phyloP scores from a whole-genome alignment of 2,888 invertebrate genomes.

The Uropetala carovei region DNA sequence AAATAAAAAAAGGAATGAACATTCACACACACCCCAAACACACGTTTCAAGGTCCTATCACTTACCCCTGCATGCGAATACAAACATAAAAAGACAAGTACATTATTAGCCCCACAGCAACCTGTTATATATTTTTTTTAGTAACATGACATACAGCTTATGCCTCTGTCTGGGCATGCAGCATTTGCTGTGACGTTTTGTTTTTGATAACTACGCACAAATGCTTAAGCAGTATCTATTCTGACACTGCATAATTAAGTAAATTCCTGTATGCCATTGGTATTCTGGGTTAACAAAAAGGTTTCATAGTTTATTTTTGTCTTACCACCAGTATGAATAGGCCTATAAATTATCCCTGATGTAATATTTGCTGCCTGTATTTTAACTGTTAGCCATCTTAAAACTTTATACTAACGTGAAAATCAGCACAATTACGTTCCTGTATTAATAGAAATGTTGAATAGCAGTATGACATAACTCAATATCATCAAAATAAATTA shows the following conservation, averaged over 20 bases:
- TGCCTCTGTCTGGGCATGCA: constrained; percentile 24
- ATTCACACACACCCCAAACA: constrained; percentile 46
- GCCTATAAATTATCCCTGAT: constrained; percentile 51
- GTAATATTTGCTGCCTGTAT: constrained; percentile 30
- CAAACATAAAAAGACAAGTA: constrained; percentile 60
- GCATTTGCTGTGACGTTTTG: constrained; percentile 23
- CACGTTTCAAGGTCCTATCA: constrained; percentile 50
- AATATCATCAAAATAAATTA: constrained; percentile 45
- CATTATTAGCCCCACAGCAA: constrained; percentile 59
- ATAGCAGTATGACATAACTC: constrained; percentile 33
- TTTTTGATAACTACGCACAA: constrained; percentile 40
- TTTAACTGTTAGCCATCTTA: constrained; percentile 26
- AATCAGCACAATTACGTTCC: constrained; percentile 25
- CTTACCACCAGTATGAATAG: constrained; percentile 35
- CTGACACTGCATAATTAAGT: constrained; percentile 50
- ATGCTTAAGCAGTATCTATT: constrained; percentile 38
- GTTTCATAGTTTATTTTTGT: background rate
- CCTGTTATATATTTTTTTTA: constrained; percentile 51
- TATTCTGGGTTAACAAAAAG: constrained; percentile 10
- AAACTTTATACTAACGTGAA: constrained; percentile 18
- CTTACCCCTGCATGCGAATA: constrained; percentile 54
- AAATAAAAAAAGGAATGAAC: constrained; percentile 43
- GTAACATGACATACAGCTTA: constrained; percentile 33
- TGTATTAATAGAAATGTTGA: constrained; percentile 9
- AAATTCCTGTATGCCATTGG: background rate